A percentile compares a stretch with the other conserved stretches of the same genome.
These are phyloP conservation scores for Notolabrus celidotus DNA, from an alignment of 2,797 vertebrate species.

Conservation along the genomic window DNA sequence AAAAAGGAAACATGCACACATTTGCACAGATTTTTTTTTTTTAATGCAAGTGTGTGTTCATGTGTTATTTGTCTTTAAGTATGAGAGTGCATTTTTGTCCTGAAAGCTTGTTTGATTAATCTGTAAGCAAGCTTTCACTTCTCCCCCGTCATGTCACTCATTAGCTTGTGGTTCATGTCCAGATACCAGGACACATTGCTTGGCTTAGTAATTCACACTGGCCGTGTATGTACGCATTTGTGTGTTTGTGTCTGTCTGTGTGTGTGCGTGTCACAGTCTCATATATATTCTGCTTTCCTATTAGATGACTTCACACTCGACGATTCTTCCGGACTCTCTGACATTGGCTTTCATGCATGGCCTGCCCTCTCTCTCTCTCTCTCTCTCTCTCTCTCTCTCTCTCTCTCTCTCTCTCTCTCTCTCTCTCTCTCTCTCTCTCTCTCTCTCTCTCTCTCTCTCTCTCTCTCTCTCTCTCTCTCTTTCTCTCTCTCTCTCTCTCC, in stretches of 20 bases:
- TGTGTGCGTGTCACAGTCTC: conserved; percentile 53
- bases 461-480: conserved; percentile 36
- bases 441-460: conserved; percentile 37
- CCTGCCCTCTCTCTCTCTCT: conserved; percentile 61
- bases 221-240: conserved; percentile 43
- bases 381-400: conserved; percentile 32
- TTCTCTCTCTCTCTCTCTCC: conserved; percentile 46
- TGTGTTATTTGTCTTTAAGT: conserved; percentile 29
- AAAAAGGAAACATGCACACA: neutral
- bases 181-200: conserved; percentile 42
- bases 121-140: conserved; percentile 20
- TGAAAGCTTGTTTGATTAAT: conserved; percentile 24
- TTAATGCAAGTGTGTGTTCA: conserved; percentile 13
- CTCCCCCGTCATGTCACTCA: conserved; percentile 46
- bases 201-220: conserved; percentile 28
- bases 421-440: conserved; percentile 15
- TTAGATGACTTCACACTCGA: conserved; percentile 84
- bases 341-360: conserved; percentile 87
- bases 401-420: conserved; percentile 26
- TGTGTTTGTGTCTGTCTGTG: conserved; percentile 27
- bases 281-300: conserved; percentile 82
- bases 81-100: conserved; percentile 40
- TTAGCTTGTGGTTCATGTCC: conserved; percentile 58
- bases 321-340: conserved; percentile 82
- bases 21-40: conserved; percentile 12